Conservation (phyloP, 2,797 vertebrate species). For the Myotis daubentonii region DNA sequence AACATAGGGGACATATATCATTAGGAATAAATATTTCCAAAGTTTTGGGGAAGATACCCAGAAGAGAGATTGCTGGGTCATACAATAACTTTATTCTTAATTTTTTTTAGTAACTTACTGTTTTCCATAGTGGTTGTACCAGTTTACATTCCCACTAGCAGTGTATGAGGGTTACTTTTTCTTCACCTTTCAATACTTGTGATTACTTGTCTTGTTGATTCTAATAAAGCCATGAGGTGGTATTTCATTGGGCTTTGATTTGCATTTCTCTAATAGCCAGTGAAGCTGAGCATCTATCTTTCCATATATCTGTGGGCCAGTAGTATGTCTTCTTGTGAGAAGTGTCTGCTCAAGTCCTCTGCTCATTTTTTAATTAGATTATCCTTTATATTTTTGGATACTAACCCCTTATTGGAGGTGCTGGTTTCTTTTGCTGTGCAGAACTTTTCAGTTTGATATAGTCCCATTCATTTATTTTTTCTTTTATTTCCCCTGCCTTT, state of each 20-base stretch:
- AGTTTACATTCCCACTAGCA: background rate
- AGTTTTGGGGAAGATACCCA: background rate
- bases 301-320: background rate
- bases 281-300: background rate
- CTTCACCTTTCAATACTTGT: background rate
- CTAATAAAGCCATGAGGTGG: background rate
- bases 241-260: background rate
- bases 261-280: background rate
- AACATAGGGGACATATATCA: background rate
- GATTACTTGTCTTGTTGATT: background rate
- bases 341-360: background rate
- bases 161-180: background rate
- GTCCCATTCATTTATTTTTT: background rate
- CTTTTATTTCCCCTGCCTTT: background rate
- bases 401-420: background rate
- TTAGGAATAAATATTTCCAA: background rate
- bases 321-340: background rate
- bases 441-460: background rate
- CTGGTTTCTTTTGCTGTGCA: background rate
- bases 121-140: background rate
- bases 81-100: background rate
- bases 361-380: background rate
- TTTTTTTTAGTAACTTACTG: background rate
- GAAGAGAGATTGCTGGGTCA: background rate
- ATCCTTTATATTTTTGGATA: background rate